Percentiles rank a stretch among this genome's conserved stretches.
Conservation (phyloP, 2,113 vertebrate genomes). For the Lagopus muta region DNA sequence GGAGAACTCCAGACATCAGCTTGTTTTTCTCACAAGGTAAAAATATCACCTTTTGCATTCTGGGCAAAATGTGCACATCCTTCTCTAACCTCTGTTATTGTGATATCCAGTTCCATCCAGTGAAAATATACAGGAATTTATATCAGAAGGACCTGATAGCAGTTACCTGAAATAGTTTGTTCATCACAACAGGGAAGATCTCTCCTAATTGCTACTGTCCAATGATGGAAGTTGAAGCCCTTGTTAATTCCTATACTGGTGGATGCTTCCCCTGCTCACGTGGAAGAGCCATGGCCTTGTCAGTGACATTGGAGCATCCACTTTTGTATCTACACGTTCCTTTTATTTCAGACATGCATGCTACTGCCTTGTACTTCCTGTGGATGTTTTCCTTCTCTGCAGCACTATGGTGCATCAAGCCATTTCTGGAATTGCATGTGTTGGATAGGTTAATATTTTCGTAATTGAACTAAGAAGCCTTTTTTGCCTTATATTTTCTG, state of each 20-base stretch:
- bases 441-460: not conserved
- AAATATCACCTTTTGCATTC: not conserved
- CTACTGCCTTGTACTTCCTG: not conserved
- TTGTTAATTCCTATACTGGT: not conserved
- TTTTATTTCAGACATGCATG: not conserved
- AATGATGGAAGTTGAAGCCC: not conserved
- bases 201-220: not conserved
- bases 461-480: not conserved
- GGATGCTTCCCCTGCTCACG: not conserved
- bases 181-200: not conserved
- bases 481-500: conserved; percentile 15
- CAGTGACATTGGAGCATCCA: not conserved
- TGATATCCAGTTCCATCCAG: not conserved
- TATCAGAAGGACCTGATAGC: not conserved
- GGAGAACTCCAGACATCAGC: not conserved
- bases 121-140: not conserved
- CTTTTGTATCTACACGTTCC: not conserved
- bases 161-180: not conserved
- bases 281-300: not conserved
- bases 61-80: not conserved
- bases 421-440: not conserved
- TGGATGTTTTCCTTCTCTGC: not conserved
- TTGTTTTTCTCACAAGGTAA: not conserved
- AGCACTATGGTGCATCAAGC: not conserved
- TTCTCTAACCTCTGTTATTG: not conserved